Percentiles rank a stretch among this genome's conserved stretches.
These are phyloP conservation scores for Cherax quadricarinatus DNA, from an alignment of 1,140 invertebrate genomes.

Conservation along the genomic window DNA sequence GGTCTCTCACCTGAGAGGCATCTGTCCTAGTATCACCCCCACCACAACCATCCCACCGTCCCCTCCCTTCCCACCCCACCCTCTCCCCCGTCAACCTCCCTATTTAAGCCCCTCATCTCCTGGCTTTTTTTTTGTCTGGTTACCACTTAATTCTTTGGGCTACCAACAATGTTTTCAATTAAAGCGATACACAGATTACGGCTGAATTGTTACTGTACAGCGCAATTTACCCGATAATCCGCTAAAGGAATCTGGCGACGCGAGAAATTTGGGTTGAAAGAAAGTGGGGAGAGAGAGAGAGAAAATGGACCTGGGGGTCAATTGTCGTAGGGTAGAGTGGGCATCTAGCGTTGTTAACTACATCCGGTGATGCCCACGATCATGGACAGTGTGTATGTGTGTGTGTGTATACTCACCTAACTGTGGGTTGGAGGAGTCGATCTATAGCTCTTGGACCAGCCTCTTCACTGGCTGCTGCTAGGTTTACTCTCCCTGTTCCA, in stretches of 20 bases:
- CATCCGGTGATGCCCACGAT: neutral
- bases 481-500: no score
- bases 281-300: constrained; percentile 15
- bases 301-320: constrained; percentile 10
- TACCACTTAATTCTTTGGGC: constrained; percentile 38
- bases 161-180: constrained; percentile 53
- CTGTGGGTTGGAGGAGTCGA: no score
- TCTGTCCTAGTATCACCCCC: neutral
- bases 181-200: constrained; percentile 53
- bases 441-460: no score
- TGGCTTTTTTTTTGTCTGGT: no score
- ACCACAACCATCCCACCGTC: neutral
- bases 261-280: constrained; percentile 35
- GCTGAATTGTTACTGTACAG: constrained; percentile 35
- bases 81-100: neutral
- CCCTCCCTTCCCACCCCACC: neutral
- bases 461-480: no score
- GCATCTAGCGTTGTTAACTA: neutral
- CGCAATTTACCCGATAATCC: constrained; percentile 28
- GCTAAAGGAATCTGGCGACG: constrained; percentile 4
- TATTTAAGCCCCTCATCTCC: neutral
- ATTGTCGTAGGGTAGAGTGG: neutral
- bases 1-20: neutral
- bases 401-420: no score
- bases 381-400: no score